phyloP scores from a whole-genome alignment of 2,888 invertebrate species.

The Tenthredo scrophulariae region DNA sequence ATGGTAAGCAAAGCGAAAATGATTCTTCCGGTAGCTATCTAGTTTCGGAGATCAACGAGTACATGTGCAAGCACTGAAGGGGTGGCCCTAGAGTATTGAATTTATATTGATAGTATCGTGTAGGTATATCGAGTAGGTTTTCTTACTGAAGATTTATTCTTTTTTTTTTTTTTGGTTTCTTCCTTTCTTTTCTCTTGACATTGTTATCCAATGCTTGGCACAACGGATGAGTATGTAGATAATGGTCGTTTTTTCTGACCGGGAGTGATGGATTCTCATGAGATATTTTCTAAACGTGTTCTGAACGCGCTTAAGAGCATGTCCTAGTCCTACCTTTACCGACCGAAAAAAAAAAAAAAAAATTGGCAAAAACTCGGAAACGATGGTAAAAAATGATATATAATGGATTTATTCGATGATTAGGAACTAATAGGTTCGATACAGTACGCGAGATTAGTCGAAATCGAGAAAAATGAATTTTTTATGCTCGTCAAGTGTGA shows the following conservation, averaged over 20 bases:
- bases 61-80: background rate
- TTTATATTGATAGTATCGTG: background rate
- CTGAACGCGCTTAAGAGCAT: background rate
- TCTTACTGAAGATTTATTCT: background rate
- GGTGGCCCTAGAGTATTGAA: background rate
- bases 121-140: background rate
- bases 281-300: background rate
- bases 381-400: too few relatives aligned
- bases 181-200: background rate
- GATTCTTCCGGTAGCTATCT: background rate
- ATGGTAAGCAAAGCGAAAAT: constrained; percentile 79
- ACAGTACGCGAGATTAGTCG: too few relatives aligned
- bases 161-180: background rate
- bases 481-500: too few relatives aligned
- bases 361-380: too few relatives aligned
- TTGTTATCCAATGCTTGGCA: background rate
- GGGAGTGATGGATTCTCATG: background rate
- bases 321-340: too few relatives aligned
- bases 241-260: background rate
- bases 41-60: constrained; percentile 18
- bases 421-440: too few relatives aligned
- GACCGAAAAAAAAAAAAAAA: too few relatives aligned
- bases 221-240: background rate
- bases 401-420: too few relatives aligned
- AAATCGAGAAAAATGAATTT: too few relatives aligned